Evolutionary conservation across 2,113 vertebrate genomes (phyloP).

Genomic region (Ifrita kowaldi): DNA sequence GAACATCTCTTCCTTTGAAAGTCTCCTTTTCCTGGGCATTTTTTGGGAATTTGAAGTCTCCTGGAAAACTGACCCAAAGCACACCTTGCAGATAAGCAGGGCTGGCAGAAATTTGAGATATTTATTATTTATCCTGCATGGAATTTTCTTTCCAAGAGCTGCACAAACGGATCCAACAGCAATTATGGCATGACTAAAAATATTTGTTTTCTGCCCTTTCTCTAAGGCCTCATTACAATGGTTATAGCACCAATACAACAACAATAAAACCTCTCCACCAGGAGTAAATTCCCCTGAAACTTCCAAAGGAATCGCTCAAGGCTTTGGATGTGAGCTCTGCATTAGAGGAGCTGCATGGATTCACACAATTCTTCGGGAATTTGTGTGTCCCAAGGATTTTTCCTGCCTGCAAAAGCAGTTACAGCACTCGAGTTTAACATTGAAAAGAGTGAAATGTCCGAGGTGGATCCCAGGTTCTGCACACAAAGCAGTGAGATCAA

Average conservation of each 20-base stretch:
- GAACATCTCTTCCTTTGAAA: background rate
- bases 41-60: background rate
- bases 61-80: background rate
- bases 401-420: constrained; percentile 53
- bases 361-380: background rate
- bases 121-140: background rate
- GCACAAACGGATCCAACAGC: background rate
- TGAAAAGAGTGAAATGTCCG: background rate
- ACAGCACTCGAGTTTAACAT: background rate
- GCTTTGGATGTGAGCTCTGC: background rate
- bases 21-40: background rate
- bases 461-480: background rate
- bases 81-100: background rate
- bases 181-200: background rate
- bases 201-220: background rate
- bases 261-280: background rate
- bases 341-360: background rate
- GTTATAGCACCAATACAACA: background rate
- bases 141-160: background rate
- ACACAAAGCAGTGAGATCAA: background rate
- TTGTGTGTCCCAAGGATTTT: background rate
- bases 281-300: constrained; percentile 22
- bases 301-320: background rate
- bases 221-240: background rate
- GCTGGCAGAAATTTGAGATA: background rate